phyloP scores from a whole-genome alignment of 2,888 invertebrate genomes.

The Rhamphomyia laevipes region DNA sequence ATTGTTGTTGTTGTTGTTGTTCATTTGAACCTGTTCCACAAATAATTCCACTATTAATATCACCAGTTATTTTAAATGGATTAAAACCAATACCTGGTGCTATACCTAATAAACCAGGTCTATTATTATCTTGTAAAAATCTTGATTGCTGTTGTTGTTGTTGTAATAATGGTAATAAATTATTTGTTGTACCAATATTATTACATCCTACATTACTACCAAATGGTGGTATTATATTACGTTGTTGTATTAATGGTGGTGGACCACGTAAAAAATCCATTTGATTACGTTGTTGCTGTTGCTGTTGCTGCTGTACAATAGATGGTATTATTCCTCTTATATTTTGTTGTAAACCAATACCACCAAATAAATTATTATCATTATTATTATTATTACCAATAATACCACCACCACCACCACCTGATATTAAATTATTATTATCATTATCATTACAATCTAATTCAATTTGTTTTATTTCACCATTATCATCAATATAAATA shows the following conservation, averaged over 20 bases:
- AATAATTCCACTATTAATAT: constrained; percentile 29
- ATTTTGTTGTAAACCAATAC: neutral
- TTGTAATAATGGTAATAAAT: neutral
- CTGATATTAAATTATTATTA: constrained; percentile 6
- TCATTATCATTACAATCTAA: constrained; percentile 13
- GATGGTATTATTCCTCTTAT: neutral
- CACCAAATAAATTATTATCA: too few relatives aligned
- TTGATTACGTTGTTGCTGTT: constrained; percentile 9
- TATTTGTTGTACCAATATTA: constrained; percentile 9
- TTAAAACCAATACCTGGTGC: constrained; percentile 38
- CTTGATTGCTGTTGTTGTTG: constrained; percentile 8
- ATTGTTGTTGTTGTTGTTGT: too few relatives aligned
- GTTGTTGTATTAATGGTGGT: constrained; percentile 19
- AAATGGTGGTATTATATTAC: neutral
- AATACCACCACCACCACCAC: constrained; percentile 1
- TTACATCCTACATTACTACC: constrained; percentile 17
- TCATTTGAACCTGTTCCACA: neutral
- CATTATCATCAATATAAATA: constrained; percentile 45
- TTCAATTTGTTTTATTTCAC: constrained; percentile 34
- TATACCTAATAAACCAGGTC: constrained; percentile 46
- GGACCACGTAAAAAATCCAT: constrained; percentile 27
- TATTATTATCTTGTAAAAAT: constrained; percentile 35
- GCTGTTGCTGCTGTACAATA: constrained; percentile 22
- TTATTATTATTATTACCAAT: neutral
- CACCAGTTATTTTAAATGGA: constrained; percentile 37